Evolutionary conservation across 2,113 vertebrate species (phyloP), one percentile per base, ranked within the genome.

Genomic region (Bufo bufo): DNA sequence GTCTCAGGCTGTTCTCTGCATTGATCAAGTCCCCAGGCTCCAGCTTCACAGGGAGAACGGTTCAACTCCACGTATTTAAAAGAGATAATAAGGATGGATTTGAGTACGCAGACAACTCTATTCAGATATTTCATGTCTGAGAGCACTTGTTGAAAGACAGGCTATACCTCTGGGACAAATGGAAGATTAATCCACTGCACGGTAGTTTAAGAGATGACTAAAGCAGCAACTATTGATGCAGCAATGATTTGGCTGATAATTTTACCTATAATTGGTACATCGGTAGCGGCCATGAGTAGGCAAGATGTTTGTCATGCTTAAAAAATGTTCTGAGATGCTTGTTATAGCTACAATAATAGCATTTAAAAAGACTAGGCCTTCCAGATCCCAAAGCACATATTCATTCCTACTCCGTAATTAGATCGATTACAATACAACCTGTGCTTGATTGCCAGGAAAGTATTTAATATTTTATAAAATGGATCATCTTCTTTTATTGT

Each of bases 71-170:
- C 49, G 71, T 74, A 74, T 74, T 74, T 74, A 74, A 71, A 74
- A 47, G 71, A 47, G 71, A 74, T 74, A 74, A 74, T 74, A 74
- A 74, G 43, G 71, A 74, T 74, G 43, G 71, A 74, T 74, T 74
- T 74, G 71, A 47, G 43, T 47, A 74, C 14, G 14, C 71, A 74
- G 71, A 49, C 71, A 49, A 8, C 8, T 74, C 71, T 74, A 74
- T 74, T 74, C 71, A 47, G 71, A 74, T 47, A 74, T 74, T 74
- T 74, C 71, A 74, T 16, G 71, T 47, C 45, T 47, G 71, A 74
- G 71, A 45, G 71, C 71, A 74, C 71, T 74, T 47, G 14, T 47
- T 74, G 71, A 74, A 74, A 74, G 69, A 16, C 23, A 72, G 45
- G 45, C 2, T 74, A 74, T 74, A 49, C 71, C 71, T 74, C 71